Evolutionary conservation across 2,113 vertebrate species (phyloP).

Genomic region (Irena cyanogastra): DNA sequence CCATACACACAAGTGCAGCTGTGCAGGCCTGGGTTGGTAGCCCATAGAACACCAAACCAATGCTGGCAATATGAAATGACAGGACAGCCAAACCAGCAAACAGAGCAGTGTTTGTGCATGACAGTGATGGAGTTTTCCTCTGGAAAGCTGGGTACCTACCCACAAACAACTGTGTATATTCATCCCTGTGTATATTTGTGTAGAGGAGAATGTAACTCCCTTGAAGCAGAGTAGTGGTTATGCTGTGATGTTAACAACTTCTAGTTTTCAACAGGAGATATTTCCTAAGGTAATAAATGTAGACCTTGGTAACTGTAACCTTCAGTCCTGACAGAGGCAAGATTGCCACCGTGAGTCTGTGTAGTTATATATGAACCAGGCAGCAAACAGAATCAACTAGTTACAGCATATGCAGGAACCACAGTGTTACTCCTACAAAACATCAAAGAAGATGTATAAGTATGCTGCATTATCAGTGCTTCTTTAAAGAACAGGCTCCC

Average conservation of each 20-base stretch:
- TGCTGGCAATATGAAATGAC: background rate
- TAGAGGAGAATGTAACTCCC: background rate
- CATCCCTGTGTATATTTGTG: background rate
- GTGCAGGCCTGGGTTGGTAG: background rate
- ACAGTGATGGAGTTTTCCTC: background rate
- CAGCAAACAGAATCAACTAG: background rate
- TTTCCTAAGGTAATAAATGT: background rate
- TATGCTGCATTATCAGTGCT: background rate
- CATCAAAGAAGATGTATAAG: background rate
- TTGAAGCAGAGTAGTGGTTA: background rate
- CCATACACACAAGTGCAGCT: rapidly evolving
- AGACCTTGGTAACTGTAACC: background rate
- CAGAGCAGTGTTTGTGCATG: rapidly evolving
- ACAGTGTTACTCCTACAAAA: background rate
- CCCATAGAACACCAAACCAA: background rate
- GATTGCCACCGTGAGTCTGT: background rate
- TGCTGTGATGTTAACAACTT: background rate
- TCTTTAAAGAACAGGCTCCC: background rate
- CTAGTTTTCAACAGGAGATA: background rate
- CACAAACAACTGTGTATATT: too few relatives aligned
- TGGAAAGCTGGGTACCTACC: background rate
- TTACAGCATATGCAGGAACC: background rate
- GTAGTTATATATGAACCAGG: background rate
- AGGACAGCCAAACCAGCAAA: background rate
- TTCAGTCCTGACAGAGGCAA: background rate